These are phyloP conservation scores for Bos indicus DNA, from an alignment of 2,113 vertebrate genomes.

Conservation along the genomic window DNA sequence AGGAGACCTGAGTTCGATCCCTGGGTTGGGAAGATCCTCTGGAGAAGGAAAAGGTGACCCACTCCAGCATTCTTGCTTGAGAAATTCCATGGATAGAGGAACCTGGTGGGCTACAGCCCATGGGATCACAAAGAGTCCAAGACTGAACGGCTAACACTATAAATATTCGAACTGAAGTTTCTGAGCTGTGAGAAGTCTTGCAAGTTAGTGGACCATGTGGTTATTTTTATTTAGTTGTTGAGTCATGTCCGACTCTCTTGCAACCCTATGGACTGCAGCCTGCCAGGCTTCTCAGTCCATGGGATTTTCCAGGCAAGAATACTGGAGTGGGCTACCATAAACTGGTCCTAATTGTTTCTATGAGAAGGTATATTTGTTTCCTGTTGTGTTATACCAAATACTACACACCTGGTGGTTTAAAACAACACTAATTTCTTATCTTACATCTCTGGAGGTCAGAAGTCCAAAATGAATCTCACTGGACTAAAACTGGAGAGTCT, in stretches of 20 bases:
- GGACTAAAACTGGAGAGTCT: neutral
- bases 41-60: neutral
- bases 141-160: neutral
- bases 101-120: neutral
- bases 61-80: neutral
- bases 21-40: neutral
- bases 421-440: neutral
- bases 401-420: neutral
- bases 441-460: neutral
- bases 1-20: neutral
- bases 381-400: neutral
- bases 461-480: neutral
- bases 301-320: neutral
- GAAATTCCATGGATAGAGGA: neutral
- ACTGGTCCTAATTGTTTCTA: neutral
- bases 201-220: neutral
- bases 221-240: neutral
- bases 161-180: neutral
- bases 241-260: neutral
- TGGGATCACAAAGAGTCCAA: neutral
- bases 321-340: neutral
- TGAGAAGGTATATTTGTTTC: neutral
- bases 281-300: neutral
- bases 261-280: neutral
- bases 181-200: neutral